Percentiles rank a stretch among this genome's conserved stretches.
These are phyloP conservation scores for Drosophila infuscata DNA, from an alignment of 2,888 invertebrate genomes.

Conservation along the genomic window DNA sequence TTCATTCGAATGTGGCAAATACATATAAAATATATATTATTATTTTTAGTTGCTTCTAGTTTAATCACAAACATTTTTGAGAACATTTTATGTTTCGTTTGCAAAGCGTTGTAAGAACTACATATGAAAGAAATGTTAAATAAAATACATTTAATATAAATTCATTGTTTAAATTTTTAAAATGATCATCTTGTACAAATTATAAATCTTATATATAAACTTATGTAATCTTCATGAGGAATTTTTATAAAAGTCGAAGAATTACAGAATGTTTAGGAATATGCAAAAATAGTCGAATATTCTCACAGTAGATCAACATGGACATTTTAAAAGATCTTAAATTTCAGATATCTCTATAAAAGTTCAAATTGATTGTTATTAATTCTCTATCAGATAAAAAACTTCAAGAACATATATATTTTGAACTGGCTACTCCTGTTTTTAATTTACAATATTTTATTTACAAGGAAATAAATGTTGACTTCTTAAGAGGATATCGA, in stretches of 20 bases:
- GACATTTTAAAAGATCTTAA: background rate
- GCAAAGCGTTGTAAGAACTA: conserved; percentile 58
- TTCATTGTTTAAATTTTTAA: background rate
- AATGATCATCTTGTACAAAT: background rate
- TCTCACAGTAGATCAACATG: background rate
- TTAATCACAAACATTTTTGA: conserved; percentile 17
- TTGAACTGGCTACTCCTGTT: too few species aligned
- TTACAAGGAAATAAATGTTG: background rate
- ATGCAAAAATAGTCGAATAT: too few species aligned
- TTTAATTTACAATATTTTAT: background rate
- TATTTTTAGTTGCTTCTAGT: conserved; percentile 25
- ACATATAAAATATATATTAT: conserved; percentile 51
- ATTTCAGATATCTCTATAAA: background rate
- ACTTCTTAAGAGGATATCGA: background rate
- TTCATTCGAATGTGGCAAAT: conserved; percentile 50
- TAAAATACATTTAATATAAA: conserved; percentile 39
- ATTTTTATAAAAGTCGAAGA: background rate
- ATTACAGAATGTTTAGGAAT: background rate
- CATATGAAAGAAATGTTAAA: conserved; percentile 43
- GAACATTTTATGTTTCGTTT: conserved; percentile 41
- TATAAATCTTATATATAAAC: background rate
- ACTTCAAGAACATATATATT: too few species aligned
- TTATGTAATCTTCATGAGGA: background rate
- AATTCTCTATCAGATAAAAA: background rate
- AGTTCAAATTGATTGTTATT: background rate